Evolutionary conservation across 2,888 invertebrate genomes (phyloP).

Genomic region (Branchipolynoe longqiensis): DNA sequence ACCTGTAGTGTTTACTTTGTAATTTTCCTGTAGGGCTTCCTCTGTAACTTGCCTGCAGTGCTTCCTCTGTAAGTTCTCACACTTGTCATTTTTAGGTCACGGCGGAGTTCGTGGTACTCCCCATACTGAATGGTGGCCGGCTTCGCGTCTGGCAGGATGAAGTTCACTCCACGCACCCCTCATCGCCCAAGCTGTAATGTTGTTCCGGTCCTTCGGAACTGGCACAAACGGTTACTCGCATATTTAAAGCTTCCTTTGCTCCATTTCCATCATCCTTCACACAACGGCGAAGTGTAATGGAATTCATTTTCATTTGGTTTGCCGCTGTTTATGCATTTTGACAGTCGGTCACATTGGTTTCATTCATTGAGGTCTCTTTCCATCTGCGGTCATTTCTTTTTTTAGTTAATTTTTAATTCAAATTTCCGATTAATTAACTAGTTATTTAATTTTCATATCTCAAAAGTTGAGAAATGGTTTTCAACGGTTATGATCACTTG

Average conservation of each 20-base stretch:
- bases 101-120: constrained; percentile 62
- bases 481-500: no score
- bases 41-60: not conserved
- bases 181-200: constrained; percentile 4
- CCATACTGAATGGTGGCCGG: constrained; percentile 62
- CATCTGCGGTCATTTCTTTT: no score
- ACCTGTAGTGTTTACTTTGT: not conserved
- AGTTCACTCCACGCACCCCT: constrained; percentile 16
- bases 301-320: no score
- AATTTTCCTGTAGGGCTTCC: not conserved
- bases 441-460: no score
- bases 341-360: no score
- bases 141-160: constrained; percentile 35
- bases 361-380: no score
- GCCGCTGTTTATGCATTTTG: constrained; percentile 15
- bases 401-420: no score
- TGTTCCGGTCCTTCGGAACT: not conserved
- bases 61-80: not conserved
- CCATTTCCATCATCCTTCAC: constrained; percentile 37
- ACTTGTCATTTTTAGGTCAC: constrained; percentile 58
- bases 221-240: not conserved
- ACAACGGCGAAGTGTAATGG: not conserved
- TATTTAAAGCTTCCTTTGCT: constrained; percentile 42
- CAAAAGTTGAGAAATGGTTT: no score
- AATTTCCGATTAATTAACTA: no score